Evolutionary conservation across 2,113 vertebrate genomes (phyloP).

Genomic region (Pantherophis guttatus): DNA sequence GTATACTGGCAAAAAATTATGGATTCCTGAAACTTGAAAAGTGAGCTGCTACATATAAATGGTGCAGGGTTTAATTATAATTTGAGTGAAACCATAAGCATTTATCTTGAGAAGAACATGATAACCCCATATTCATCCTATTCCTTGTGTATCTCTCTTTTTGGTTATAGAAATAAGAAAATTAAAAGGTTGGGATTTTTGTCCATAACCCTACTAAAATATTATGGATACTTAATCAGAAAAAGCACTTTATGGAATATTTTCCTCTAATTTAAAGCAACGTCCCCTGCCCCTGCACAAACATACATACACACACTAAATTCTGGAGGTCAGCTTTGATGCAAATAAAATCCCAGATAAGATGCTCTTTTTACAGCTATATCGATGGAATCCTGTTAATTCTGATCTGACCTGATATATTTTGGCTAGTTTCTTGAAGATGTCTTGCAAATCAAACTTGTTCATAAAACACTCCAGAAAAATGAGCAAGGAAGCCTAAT

Average conservation of each 20-base stretch:
- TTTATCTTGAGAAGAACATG: neutral
- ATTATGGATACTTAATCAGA: neutral
- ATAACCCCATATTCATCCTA: neutral
- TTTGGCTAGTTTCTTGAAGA: neutral
- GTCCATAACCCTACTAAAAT: neutral
- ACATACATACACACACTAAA: neutral
- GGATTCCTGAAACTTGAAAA: neutral
- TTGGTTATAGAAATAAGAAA: neutral
- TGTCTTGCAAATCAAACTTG: neutral
- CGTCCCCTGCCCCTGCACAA: neutral
- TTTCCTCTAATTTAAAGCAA: neutral
- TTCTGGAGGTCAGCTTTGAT: no score
- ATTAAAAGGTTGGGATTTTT: neutral
- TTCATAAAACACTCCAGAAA: neutral
- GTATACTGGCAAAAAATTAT: neutral
- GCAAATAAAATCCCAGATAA: neutral
- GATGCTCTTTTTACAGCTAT: neutral
- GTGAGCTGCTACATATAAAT: neutral
- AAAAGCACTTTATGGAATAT: neutral
- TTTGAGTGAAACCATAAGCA: neutral
- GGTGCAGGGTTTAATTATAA: neutral
- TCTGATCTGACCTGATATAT: neutral
- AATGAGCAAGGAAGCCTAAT: neutral
- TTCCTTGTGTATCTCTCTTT: neutral
- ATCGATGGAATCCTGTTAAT: neutral